These are phyloP conservation scores for Umimayanthus kanabou DNA, from an alignment of 92 coral and sea anemone species.

Conservation along the genomic window DNA sequence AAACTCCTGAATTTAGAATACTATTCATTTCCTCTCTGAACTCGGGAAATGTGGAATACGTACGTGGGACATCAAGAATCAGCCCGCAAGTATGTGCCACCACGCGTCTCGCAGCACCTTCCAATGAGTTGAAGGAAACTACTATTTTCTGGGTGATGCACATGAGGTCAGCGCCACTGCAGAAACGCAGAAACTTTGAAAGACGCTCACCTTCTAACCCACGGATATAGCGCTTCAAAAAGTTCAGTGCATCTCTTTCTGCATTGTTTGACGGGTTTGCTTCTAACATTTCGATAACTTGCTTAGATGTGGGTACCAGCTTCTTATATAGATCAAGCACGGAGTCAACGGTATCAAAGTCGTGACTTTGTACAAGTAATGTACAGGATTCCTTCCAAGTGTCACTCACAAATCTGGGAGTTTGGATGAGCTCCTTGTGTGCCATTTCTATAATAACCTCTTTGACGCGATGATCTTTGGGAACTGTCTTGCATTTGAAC, in stretches of 20 bases:
- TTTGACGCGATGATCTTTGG: conserved; percentile 44
- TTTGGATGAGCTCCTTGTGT: conserved; percentile 69
- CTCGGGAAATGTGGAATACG: too few species aligned
- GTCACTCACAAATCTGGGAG: conserved; percentile 51
- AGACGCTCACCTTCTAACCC: conserved; percentile 54
- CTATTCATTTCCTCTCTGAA: too few species aligned
- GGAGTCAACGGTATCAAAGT: conserved; percentile 46
- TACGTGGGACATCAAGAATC: too few species aligned
- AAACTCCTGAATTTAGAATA: too few species aligned
- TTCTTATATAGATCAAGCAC: conserved; percentile 46
- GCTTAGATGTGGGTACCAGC: conserved; percentile 55
- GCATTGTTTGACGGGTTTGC: conserved; percentile 44
- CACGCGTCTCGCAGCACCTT: too few species aligned
- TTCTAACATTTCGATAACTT: conserved; percentile 46
- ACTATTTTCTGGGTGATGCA: too few species aligned
- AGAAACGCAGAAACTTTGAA: conserved; percentile 47
- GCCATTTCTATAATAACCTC: conserved; percentile 55
- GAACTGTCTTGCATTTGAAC: conserved; percentile 57
- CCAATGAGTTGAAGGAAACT: too few species aligned
- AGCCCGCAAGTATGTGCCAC: too few species aligned
- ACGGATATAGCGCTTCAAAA: conserved; percentile 54
- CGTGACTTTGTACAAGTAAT: conserved; percentile 31
- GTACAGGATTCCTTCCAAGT: conserved; percentile 47
- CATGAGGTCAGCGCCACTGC: conserved; percentile 53
- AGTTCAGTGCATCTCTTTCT: conserved; percentile 56